phyloP scores from a whole-genome alignment of 2,113 vertebrate species.

The Callochromis pleurospilus region DNA sequence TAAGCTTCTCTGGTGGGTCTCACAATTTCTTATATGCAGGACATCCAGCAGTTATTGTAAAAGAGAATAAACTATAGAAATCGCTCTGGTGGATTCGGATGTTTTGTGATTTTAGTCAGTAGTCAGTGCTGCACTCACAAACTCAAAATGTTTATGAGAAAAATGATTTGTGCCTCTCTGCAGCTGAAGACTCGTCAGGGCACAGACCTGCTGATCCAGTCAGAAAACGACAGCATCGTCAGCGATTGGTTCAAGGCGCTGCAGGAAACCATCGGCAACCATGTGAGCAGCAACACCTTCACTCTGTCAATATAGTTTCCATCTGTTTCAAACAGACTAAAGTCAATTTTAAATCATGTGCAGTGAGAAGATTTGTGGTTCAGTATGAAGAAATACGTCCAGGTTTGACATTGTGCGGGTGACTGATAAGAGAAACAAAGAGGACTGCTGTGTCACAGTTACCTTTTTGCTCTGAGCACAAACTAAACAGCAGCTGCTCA shows the following conservation, averaged over 20 bases:
- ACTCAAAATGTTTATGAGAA: neutral
- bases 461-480: neutral
- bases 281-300: slow-evolving; percentile 70
- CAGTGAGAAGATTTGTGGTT: neutral
- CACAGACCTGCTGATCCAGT: slow-evolving; percentile 90
- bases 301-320: neutral
- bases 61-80: neutral
- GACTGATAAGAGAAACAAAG: neutral
- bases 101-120: neutral
- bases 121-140: neutral
- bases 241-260: slow-evolving; percentile 86
- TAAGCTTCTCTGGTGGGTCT: neutral
- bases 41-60: neutral
- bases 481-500: neutral
- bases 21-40: neutral
- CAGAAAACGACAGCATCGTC: slow-evolving; percentile 81
- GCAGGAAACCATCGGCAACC: slow-evolving; percentile 77
- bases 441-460: neutral
- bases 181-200: slow-evolving; percentile 90
- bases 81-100: accelerated
- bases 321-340: neutral
- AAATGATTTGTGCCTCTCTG: neutral
- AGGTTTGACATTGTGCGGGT: neutral
- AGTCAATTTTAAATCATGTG: neutral
- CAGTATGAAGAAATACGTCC: neutral